These are phyloP conservation scores for Pongo pygmaeus DNA, from an alignment of 2,113 vertebrate genomes.

Conservation along the genomic window DNA sequence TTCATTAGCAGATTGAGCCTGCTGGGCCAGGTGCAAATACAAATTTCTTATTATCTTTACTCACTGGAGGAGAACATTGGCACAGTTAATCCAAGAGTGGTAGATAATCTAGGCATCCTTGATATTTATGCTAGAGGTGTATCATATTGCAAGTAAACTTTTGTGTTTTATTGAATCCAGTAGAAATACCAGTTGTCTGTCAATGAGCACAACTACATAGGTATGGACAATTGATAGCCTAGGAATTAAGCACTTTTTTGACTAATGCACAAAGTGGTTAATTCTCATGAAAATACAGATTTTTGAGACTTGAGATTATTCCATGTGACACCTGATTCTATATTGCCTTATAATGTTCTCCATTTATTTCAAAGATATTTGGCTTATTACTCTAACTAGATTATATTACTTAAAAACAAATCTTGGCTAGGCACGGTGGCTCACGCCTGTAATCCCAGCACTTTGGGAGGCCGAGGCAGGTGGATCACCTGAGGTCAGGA, in stretches of 20 bases:
- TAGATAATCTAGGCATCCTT: slow-evolving; percentile 16
- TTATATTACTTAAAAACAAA: slow-evolving; percentile 47
- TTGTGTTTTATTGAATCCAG: slow-evolving; percentile 2
- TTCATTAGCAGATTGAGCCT: slow-evolving; percentile 24
- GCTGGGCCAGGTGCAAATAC: background rate
- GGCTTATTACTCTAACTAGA: slow-evolving; percentile 48
- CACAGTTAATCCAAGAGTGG: background rate
- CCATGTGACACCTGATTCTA: background rate
- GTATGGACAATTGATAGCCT: slow-evolving; percentile 18
- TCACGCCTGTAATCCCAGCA: too few species aligned
- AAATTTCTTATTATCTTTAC: slow-evolving; percentile 46
- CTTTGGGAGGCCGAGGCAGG: too few species aligned
- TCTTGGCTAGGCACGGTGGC: background rate
- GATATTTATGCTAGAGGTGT: background rate
- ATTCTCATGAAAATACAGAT: slow-evolving; percentile 35
- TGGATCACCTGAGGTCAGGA: too few species aligned
- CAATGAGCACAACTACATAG: background rate
- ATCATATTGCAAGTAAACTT: slow-evolving; percentile 21
- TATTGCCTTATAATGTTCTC: background rate
- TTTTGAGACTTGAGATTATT: slow-evolving; percentile 39
- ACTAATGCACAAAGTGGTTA: background rate
- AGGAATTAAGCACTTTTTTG: slow-evolving; percentile 34
- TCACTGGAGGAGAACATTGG: slow-evolving; percentile 7
- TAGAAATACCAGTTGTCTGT: slow-evolving; percentile 1
- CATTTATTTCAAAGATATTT: slow-evolving; percentile 51